Evolutionary conservation across 2,113 vertebrate genomes (phyloP).

Genomic region (Chitala chitala): DNA sequence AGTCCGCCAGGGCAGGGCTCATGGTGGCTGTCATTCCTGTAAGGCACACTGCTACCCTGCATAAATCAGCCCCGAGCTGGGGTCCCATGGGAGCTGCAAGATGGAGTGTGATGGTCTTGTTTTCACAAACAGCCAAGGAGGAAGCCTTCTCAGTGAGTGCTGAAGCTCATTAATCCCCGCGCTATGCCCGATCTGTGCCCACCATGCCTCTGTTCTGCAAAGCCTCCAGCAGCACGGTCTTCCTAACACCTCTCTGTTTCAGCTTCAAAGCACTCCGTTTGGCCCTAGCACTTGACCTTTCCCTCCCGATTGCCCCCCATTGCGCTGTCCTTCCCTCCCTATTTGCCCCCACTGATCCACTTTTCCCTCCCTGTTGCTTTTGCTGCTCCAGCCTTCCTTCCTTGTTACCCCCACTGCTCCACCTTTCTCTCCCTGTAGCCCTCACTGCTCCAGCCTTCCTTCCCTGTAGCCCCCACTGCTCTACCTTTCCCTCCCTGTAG

Average conservation of each 20-base stretch:
- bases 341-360: conserved; percentile 25
- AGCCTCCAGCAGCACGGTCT: too few relatives aligned
- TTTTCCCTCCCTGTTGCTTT: neutral
- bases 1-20: conserved; percentile 57
- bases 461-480: too few relatives aligned
- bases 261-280: neutral
- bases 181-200: too few relatives aligned
- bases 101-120: conserved; percentile 75
- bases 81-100: conserved; percentile 64
- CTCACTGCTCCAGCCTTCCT: too few relatives aligned
- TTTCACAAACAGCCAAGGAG: conserved; percentile 67
- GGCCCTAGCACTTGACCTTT: conserved; percentile 36
- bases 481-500: neutral
- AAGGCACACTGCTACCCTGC: conserved; percentile 59
- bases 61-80: conserved; percentile 69
- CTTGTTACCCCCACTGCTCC: too few relatives aligned
- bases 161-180: conserved; percentile 56
- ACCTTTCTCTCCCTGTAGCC: neutral
- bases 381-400: too few relatives aligned
- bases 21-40: conserved; percentile 60
- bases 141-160: conserved; percentile 58
- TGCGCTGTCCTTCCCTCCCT: conserved; percentile 40
- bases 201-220: too few relatives aligned
- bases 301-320: conserved; percentile 39
- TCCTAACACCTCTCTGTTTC: neutral